Evolutionary conservation across 2,113 vertebrate genomes (phyloP), one percentile per base, ranked within the genome.

Genomic region (Hydrochoerus hydrochaeris): DNA sequence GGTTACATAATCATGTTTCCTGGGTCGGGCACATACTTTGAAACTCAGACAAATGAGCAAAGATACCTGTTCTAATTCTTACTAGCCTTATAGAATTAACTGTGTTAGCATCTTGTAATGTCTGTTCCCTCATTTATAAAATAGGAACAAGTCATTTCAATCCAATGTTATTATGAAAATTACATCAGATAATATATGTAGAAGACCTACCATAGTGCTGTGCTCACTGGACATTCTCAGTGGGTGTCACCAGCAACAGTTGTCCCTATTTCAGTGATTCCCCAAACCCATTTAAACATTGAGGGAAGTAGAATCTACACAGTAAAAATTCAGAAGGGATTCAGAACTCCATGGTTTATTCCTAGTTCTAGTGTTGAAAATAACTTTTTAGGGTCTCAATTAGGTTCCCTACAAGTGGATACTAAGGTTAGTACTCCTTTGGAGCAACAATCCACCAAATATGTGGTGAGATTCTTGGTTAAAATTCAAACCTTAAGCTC

Each of bases 41-140:
- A 97, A 94, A 89, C 24, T 95, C 83, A 96, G 84, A 94, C 57
- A 97, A 97, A 95, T 88, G 85, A 95, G 49, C 67, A 75, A 96
- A 94, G 57, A 75, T 92, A 87, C 44, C 88, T 88, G n/a, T 97
- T 95, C 75, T 94, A 88, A 69, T 41, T 96, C 81, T 95, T 96
- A 86, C 89, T 95, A 46, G 17, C 54, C 95, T 95, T 96, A 86
- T 89, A 93, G 46, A 94, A 69, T 83, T 92, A 65, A 90, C 57
- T 80, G 65, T 84, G 38, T 93, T 94, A 95, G 90, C 38, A 83
- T 95, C 67, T 91, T 91, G 88, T 58, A 85, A 19, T 41, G 13
- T 83, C 73, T 92, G 69, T 87, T 95, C 88, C 54, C 80, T 97
- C 93, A 96, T 73, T 96, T 83, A 62, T 78, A 78, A 95, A 88